Evolutionary conservation across 2,888 invertebrate genomes (phyloP).

Genomic region (Oligia strigilis): DNA sequence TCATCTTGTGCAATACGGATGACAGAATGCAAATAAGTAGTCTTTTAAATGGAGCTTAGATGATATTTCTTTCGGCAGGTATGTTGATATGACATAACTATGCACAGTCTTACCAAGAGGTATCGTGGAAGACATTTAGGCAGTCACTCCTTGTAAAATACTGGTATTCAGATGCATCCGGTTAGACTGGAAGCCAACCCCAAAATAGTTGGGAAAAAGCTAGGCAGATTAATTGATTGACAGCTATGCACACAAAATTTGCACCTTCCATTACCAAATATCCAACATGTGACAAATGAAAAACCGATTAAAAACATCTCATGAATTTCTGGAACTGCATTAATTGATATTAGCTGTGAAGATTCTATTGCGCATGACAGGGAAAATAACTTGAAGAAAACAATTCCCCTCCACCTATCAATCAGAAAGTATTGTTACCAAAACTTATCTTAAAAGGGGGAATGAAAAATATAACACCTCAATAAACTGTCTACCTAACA

Average conservation of each 20-base stretch:
- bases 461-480: conserved; percentile 38
- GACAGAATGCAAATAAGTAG: background rate
- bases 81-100: too few species aligned
- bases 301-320: background rate
- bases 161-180: background rate
- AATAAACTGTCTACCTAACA: conserved; percentile 37
- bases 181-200: background rate
- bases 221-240: background rate
- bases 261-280: background rate
- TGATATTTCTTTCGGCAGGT: background rate
- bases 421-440: conserved; percentile 25
- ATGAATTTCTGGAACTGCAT: background rate
- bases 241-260: background rate
- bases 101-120: background rate
- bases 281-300: background rate
- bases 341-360: background rate
- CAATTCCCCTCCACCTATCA: conserved; percentile 19
- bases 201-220: background rate
- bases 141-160: background rate
- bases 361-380: background rate
- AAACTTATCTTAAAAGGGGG: conserved; percentile 18
- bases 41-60: background rate
- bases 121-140: background rate
- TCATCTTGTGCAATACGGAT: conserved; percentile 17
- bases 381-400: background rate